Evolutionary conservation across 1,140 invertebrate species (phyloP).

Genomic region (Drosophila oshimai): DNA sequence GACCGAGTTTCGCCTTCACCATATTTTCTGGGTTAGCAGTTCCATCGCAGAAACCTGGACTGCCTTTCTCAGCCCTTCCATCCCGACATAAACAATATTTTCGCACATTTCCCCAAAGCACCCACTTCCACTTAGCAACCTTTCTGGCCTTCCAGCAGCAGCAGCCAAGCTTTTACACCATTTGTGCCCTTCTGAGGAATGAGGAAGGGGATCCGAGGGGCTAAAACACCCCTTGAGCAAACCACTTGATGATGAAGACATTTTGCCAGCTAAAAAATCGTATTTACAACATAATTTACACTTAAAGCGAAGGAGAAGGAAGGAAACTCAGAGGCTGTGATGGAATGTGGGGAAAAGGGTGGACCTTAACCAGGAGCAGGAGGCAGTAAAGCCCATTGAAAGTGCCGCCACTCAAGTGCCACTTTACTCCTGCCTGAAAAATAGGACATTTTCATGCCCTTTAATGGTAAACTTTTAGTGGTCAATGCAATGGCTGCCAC

Average conservation of each 20-base stretch:
- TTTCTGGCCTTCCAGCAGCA: constrained; percentile 32
- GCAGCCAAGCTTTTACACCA: constrained; percentile 33
- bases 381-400: constrained; percentile 43
- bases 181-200: constrained; percentile 7
- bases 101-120: constrained; percentile 45
- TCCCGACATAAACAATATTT: constrained; percentile 53
- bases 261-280: constrained; percentile 66
- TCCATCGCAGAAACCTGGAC: neutral
- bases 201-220: neutral
- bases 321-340: neutral
- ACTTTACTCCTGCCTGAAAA: constrained; percentile 30
- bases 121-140: constrained; percentile 67
- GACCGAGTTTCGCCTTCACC: neutral
- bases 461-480: constrained; percentile 68
- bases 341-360: neutral
- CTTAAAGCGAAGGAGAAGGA: constrained; percentile 17
- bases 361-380: no score
- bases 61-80: neutral
- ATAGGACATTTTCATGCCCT: constrained; percentile 57
- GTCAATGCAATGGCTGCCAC: constrained; percentile 59
- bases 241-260: constrained; percentile 66
- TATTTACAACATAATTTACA: constrained; percentile 72
- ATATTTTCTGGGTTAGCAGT: neutral
- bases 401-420: constrained; percentile 66
- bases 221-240: constrained; percentile 10